Evolutionary conservation across 2,888 invertebrate genomes (phyloP).

Genomic region (Tetanocera ferruginea): DNA sequence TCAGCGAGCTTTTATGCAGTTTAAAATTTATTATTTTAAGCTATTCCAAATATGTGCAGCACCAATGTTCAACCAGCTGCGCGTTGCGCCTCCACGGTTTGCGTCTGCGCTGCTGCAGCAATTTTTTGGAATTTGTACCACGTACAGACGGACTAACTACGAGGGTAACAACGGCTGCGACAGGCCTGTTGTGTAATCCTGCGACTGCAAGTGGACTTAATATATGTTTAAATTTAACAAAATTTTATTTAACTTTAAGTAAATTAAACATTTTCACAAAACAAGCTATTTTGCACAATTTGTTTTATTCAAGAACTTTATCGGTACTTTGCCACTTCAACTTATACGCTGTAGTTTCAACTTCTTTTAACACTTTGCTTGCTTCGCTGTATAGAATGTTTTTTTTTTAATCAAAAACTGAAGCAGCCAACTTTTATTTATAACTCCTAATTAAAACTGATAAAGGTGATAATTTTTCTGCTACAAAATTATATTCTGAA

Average conservation of each 20-base stretch:
- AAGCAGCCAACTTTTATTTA: not conserved
- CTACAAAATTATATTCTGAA: not conserved
- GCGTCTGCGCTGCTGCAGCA: not conserved
- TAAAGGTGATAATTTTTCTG: not conserved
- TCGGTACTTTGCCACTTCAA: not conserved
- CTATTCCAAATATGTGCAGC: not conserved
- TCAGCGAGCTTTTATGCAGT: not conserved
- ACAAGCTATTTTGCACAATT: not conserved
- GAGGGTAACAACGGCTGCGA: not conserved
- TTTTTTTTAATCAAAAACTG: not conserved
- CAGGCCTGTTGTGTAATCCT: not conserved
- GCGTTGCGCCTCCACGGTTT: not conserved
- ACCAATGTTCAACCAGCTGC: not conserved
- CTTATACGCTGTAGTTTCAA: not conserved
- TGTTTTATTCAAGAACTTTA: slow-evolving; percentile 5
- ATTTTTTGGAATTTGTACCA: slow-evolving; percentile 1
- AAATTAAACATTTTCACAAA: not conserved
- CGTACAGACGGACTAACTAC: not conserved
- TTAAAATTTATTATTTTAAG: not conserved
- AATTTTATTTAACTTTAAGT: not conserved
- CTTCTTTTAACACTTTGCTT: not conserved
- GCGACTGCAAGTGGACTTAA: not conserved
- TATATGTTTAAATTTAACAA: not conserved
- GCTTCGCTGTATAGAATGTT: not conserved
- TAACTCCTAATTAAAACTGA: too few species aligned